Base-by-base conservation (phyloP, 2,797 vertebrate species). In the Lacerta viridis region DNA sequence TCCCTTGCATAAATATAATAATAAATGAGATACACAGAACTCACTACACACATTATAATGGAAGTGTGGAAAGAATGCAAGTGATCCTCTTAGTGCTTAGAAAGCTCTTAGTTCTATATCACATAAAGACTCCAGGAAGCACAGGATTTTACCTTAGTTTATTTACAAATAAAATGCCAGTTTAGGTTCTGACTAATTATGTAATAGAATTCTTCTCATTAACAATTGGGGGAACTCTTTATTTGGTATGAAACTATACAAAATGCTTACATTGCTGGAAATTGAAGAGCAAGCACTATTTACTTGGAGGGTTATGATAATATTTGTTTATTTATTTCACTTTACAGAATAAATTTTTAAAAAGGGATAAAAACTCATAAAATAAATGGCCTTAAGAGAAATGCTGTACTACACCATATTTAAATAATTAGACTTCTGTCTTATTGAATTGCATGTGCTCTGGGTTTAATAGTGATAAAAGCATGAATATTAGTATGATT, bases 391-490 rank as follows among this genome's bases (percentile, higher is more conserved):
- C 90, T 94, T 93, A 83, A 64, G n/a, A 96, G 89, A 94, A 96
- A 55, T 93, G 93, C 94, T 96, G 92, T 94, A 93, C 83, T 97
- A 93, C 92, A 91, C 93, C 84, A 93, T 97, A 95, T 97, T 97
- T 96, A 97, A 97, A 96, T 97, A 97, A 98, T 97, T 97, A 97
- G 94, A 96, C 95, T 95, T 96, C 92, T 95, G 94, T 96, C 93
- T 93, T 93, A 95, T 79, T 96, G 90, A 95, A 96, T 96, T 96
- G 87, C 92, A 94, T 95, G 93, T 89, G 87, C 82, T 94, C 88
- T 93, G 85, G 89, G 91, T 96, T 96, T 94, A 86, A 95, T 95
- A 94, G 94, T 95, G 94, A 92, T 95, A 97, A 96, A 96, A 92
- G 92, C 90, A 84, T 93, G 93, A 96, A 96, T 97, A 96, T 97